Conservation (phyloP, 1,140 invertebrate species). For the Aphelinus atriplicis region DNA sequence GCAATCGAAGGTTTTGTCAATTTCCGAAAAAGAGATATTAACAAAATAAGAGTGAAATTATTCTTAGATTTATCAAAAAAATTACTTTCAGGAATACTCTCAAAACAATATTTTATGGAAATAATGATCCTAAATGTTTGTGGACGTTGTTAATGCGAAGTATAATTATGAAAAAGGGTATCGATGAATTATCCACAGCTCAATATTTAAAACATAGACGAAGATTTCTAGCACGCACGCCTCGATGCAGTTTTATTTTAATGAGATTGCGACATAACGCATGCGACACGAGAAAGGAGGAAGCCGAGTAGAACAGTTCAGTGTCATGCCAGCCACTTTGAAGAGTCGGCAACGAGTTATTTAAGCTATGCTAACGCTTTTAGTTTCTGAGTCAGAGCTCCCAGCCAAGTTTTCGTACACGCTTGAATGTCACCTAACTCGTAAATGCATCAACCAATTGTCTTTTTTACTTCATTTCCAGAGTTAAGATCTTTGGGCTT, state of each 20-base stretch:
- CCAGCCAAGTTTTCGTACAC: conserved; percentile 45
- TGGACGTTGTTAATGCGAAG: no score
- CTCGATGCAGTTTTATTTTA: conserved; percentile 46
- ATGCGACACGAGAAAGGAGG: conserved; percentile 37
- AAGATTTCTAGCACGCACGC: no score
- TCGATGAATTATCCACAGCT: no score
- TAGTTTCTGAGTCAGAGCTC: conserved; percentile 58
- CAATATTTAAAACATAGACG: no score
- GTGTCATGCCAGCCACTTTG: conserved; percentile 50
- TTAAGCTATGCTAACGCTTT: conserved; percentile 56
- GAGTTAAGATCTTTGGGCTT: background rate
- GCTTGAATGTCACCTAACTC: conserved; percentile 31
- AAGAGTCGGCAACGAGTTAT: conserved; percentile 50
- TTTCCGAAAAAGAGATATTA: no score
- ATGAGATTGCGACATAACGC: conserved; percentile 26
- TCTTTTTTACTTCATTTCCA: conserved; percentile 4
- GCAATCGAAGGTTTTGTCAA: no score
- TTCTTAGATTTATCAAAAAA: no score
- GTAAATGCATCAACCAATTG: conserved; percentile 24
- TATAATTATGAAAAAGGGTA: no score
- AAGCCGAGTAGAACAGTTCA: conserved; percentile 49
- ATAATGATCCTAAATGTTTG: no score
- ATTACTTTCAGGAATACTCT: no score
- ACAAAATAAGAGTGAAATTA: no score
- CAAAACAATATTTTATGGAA: no score